These are phyloP conservation scores for Petromus typicus DNA, from an alignment of 2,113 vertebrate species.

Conservation along the genomic window DNA sequence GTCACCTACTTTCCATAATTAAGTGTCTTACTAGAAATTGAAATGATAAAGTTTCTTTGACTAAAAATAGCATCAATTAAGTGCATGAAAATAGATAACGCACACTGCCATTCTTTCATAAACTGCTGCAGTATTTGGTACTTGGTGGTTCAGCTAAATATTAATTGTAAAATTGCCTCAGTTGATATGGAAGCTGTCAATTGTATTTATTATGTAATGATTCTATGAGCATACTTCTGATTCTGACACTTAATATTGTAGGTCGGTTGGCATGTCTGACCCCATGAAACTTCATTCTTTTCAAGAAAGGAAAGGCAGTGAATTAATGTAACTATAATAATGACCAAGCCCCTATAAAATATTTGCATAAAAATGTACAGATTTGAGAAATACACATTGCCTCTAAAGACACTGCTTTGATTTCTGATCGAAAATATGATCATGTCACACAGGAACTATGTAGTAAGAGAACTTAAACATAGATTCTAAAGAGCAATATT, in stretches of 20 bases:
- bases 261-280: not conserved
- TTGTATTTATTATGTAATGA: not conserved
- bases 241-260: not conserved
- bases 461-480: not conserved
- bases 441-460: not conserved
- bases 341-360: not conserved
- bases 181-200: not conserved
- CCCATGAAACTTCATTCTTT: not conserved
- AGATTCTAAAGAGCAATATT: slow-evolving; percentile 16
- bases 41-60: not conserved
- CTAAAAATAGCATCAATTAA: slow-evolving; percentile 12
- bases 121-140: not conserved
- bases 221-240: not conserved
- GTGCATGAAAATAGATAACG: not conserved
- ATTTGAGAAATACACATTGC: not conserved
- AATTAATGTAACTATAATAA: not conserved
- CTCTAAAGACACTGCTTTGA: not conserved
- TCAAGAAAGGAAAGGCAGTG: not conserved
- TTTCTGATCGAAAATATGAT: not conserved
- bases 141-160: not conserved
- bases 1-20: not conserved
- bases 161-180: not conserved
- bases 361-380: slow-evolving; percentile 44
- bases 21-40: not conserved
- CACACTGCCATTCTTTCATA: not conserved